phyloP scores from a whole-genome alignment of 2,888 invertebrate genomes.

The Pollenia griseotomentosa region DNA sequence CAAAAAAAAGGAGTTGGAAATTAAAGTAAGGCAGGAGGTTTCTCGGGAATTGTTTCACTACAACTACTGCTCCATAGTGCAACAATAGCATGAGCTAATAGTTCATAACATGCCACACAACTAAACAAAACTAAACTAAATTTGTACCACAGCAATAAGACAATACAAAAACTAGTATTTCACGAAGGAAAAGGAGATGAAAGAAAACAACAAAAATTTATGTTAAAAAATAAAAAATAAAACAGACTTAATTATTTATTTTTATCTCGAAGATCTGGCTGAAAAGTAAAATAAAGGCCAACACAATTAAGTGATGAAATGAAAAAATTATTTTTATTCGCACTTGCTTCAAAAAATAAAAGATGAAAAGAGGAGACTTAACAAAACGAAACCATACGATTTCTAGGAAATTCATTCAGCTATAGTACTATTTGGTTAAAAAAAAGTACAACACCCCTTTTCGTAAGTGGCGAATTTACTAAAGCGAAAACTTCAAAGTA shows the following conservation, averaged over 20 bases:
- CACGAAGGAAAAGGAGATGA: constrained; percentile 32
- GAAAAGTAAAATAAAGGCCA: constrained; percentile 69
- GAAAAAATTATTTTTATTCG: constrained; percentile 50
- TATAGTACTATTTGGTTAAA: background rate
- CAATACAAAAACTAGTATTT: constrained; percentile 43
- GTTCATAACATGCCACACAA: constrained; percentile 65
- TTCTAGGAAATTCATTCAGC: constrained; percentile 46
- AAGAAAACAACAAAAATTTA: constrained; percentile 8
- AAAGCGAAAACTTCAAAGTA: constrained; percentile 35
- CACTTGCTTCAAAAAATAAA: constrained; percentile 49
- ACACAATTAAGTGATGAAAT: constrained; percentile 63
- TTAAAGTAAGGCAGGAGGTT: constrained; percentile 84
- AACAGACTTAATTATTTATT: constrained; percentile 53
- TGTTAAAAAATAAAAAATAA: constrained; percentile 54
- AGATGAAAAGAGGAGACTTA: constrained; percentile 7
- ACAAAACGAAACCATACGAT: constrained; percentile 46
- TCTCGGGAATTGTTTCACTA: constrained; percentile 79
- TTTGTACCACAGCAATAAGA: constrained; percentile 26
- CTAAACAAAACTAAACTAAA: constrained; percentile 29
- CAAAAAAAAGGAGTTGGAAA: constrained; percentile 79
- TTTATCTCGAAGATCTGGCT: constrained; percentile 53
- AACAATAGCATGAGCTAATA: constrained; percentile 68
- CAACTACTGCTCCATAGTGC: constrained; percentile 66
- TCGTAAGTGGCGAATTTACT: background rate
- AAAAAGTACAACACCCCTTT: background rate